Evolutionary conservation across 2,113 vertebrate species (phyloP).

Genomic region (Megaleporinus macrocephalus): DNA sequence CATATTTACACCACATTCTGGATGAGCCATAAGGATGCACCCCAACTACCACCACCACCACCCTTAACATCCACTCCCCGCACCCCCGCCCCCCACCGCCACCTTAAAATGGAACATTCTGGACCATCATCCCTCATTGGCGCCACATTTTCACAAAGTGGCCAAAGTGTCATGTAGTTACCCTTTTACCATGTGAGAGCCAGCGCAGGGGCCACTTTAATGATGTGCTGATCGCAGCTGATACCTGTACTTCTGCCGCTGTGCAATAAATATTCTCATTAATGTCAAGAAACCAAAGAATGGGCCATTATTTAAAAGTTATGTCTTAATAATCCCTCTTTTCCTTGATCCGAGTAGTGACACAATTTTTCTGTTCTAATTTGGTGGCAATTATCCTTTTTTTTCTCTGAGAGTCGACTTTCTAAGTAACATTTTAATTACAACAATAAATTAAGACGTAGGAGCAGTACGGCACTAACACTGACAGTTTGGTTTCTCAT

Average conservation of each 20-base stretch:
- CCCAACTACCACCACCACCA: constrained; percentile 2
- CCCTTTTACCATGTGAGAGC: constrained; percentile 58
- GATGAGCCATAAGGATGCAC: constrained; percentile 50
- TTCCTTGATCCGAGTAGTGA: constrained; percentile 58
- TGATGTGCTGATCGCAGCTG: constrained; percentile 62
- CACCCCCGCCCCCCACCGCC: constrained; percentile 7
- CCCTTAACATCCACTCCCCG: too few species aligned
- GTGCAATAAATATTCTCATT: constrained; percentile 62
- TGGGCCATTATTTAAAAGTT: constrained; percentile 59
- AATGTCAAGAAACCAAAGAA: constrained; percentile 58
- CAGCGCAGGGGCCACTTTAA: constrained; percentile 61
- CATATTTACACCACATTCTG: constrained; percentile 66
- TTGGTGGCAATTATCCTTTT: constrained; percentile 58
- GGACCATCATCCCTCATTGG: constrained; percentile 61
- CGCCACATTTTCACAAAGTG: constrained; percentile 68
- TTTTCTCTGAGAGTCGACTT: constrained; percentile 53
- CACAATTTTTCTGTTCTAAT: constrained; percentile 63
- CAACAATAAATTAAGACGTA: constrained; percentile 60
- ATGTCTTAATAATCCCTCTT: constrained; percentile 56
- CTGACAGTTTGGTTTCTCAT: constrained; percentile 77
- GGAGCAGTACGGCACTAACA: constrained; percentile 63
- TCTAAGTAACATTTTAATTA: constrained; percentile 66
- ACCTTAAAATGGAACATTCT: constrained; percentile 55
- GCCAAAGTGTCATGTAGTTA: constrained; percentile 68
- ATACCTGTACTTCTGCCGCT: constrained; percentile 57